Evolutionary conservation across 2,888 invertebrate genomes (phyloP), one percentile per base, ranked within the genome.

Genomic region (Rapana venosa): DNA sequence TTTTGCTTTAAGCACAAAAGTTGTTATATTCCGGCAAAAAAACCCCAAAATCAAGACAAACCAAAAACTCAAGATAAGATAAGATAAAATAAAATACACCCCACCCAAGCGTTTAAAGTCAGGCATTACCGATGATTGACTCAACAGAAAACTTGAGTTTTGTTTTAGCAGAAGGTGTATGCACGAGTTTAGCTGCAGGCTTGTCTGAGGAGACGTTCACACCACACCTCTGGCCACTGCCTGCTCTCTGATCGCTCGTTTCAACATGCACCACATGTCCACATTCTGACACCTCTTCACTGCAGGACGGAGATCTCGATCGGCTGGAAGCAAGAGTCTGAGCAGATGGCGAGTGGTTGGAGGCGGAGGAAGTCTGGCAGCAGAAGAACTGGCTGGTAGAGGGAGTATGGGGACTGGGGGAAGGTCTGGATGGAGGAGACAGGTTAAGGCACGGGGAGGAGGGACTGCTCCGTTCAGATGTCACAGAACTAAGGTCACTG

Each of bases 81-180:
- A 77, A 77, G 26, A n/a, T 32, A 8, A 11, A 77, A 32, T 77
- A 30, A 77, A 30, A n/a, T 15, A n/a, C 6, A 30, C 1, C 77
- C 77, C 30, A 77, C 11, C 11, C n/a, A 15, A 77, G 26, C 2
- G 15, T 17, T 2, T 84, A 47, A 47, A 84, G 36, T 88, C 61
- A 91, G 84, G 86, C 90, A 36, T 90, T 91, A 30, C 93, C 93
- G 26, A 94, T 92, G 22, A 94, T 93, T 13, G 93, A 92, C 61
- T 93, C 93, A 11, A 94, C 93, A 17, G 94, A 94, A 88, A 94
- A 94, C 35, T 93, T 94, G 15, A 94, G 89, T 36, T 74, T 87
- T 4, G 92, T 87, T 70, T 90, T 91, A 20, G 20, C 89, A 66
- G 89, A 11, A 32, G 79, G 32, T 17, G 35, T 1, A 11, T 17